phyloP scores from a whole-genome alignment of 2,888 invertebrate species.

The Smittia aterrima region DNA sequence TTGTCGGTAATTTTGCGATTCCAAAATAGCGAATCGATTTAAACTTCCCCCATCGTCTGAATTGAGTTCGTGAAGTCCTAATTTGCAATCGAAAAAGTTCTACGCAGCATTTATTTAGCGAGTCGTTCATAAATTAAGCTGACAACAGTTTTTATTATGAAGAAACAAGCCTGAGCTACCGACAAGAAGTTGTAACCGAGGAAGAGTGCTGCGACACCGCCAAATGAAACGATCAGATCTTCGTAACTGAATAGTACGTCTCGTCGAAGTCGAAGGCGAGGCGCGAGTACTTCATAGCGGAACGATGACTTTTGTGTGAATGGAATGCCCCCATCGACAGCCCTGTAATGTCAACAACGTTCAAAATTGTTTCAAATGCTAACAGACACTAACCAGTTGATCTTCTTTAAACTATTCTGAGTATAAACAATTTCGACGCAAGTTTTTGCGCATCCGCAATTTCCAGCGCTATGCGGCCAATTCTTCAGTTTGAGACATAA shows the following conservation, averaged over 20 bases:
- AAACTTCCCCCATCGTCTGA: no score
- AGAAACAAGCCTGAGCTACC: slow-evolving; percentile 50
- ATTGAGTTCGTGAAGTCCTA: no score
- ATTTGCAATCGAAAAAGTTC: no score
- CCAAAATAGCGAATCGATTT: no score
- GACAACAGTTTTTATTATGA: not conserved
- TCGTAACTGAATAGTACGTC: slow-evolving; percentile 60
- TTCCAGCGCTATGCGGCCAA: not conserved
- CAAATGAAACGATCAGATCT: slow-evolving; percentile 59
- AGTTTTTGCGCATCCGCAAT: slow-evolving; percentile 31
- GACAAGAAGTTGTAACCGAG: slow-evolving; percentile 57
- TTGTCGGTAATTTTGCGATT: no score
- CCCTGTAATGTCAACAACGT: slow-evolving; percentile 37
- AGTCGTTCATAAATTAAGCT: no score
- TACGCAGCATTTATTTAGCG: no score
- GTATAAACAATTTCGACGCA: slow-evolving; percentile 39
- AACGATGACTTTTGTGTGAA: slow-evolving; percentile 53
- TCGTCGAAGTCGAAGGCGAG: slow-evolving; percentile 57
- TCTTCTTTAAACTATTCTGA: slow-evolving; percentile 30
- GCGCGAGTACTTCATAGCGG: slow-evolving; percentile 57
- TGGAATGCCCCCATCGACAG: slow-evolving; percentile 41
- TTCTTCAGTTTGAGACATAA: not conserved
- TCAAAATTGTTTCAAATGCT: not conserved
- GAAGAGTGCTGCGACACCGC: slow-evolving; percentile 58
- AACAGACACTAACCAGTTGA: slow-evolving; percentile 25